These are phyloP conservation scores for Psittacara wagleri DNA, from an alignment of 2,113 vertebrate genomes.

Conservation along the genomic window DNA sequence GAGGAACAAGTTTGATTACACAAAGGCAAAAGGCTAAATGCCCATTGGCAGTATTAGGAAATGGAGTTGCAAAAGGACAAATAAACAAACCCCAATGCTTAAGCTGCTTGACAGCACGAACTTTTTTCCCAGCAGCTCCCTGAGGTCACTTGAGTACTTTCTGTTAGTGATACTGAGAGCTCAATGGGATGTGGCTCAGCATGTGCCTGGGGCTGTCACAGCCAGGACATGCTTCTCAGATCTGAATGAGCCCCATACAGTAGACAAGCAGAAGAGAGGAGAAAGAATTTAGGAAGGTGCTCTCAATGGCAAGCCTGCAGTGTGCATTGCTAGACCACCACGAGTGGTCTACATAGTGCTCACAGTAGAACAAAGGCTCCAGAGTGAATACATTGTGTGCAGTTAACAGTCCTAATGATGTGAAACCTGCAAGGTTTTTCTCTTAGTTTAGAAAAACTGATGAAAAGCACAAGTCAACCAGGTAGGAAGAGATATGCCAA, in stretches of 20 bases:
- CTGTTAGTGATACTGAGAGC: background rate
- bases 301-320: background rate
- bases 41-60: background rate
- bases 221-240: background rate
- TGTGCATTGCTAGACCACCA: background rate
- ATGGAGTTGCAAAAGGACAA: background rate
- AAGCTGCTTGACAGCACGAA: background rate
- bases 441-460: background rate
- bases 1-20: conserved; percentile 2
- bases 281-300: background rate
- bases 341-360: rapidly evolving
- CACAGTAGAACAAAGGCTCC: background rate
- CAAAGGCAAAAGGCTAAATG: background rate
- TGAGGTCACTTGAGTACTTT: background rate
- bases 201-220: background rate
- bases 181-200: background rate
- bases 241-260: background rate
- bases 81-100: background rate
- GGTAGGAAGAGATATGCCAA: background rate
- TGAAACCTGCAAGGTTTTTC: background rate
- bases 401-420: background rate
- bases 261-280: background rate
- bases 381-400: background rate
- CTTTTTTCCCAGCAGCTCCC: conserved; percentile 4
- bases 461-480: background rate